A percentile compares a stretch with the other conserved stretches of the same genome.
Conservation (phyloP, 2,797 vertebrate genomes). For the Harpagifer antarcticus region DNA sequence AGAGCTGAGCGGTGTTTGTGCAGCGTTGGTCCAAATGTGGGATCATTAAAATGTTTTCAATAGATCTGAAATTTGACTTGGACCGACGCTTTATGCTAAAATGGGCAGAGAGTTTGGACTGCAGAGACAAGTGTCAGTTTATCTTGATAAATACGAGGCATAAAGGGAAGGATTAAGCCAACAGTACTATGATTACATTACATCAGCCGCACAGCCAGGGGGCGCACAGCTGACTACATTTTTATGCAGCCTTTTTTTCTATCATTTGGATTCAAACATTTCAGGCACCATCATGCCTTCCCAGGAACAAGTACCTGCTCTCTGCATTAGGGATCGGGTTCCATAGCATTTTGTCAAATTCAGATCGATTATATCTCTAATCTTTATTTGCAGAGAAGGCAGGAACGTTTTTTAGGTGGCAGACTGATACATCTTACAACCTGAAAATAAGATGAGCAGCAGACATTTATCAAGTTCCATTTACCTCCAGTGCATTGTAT, state of each 20-base stretch:
- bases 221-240: slow-evolving; percentile 10
- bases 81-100: slow-evolving; percentile 17
- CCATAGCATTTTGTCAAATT: background rate
- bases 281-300: too few relatives aligned
- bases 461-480: background rate
- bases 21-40: slow-evolving; percentile 20
- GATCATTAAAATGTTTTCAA: slow-evolving; percentile 31
- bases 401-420: too few relatives aligned
- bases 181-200: slow-evolving; percentile 9
- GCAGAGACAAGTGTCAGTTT: slow-evolving; percentile 2
- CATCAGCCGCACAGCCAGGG: slow-evolving; percentile 6
- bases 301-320: background rate
- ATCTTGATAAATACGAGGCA: background rate
- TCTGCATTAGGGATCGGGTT: background rate
- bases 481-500: background rate
- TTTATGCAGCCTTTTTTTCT: background rate
- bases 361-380: too few relatives aligned
- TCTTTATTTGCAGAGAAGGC: too few relatives aligned
- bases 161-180: background rate
- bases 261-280: background rate
- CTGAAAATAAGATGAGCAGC: too few relatives aligned
- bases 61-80: slow-evolving; percentile 19
- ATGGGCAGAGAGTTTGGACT: slow-evolving; percentile 11
- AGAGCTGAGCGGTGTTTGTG: slow-evolving; percentile 14
- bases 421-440: too few relatives aligned